Evolutionary conservation across 2,113 vertebrate species (phyloP).

Genomic region (Phylloscopus trochilus): DNA sequence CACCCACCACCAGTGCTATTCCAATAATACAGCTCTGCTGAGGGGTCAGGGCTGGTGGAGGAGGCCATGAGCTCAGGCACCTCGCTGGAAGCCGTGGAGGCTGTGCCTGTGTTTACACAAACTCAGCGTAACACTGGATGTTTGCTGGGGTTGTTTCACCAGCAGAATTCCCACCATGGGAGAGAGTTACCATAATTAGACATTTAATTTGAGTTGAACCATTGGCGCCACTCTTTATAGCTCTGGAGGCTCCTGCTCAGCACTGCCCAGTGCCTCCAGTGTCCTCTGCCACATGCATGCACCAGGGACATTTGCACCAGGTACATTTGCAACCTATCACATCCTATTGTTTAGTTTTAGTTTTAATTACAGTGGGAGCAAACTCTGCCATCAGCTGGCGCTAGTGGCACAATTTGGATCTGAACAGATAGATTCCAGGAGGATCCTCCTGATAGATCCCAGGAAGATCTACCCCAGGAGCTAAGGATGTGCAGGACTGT

Average conservation of each 20-base stretch:
- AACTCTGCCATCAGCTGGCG: background rate
- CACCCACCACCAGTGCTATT: too few relatives aligned
- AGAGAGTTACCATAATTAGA: background rate
- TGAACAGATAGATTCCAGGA: background rate
- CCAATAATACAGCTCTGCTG: background rate
- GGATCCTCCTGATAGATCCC: background rate
- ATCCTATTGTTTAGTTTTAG: background rate
- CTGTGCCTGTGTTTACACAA: background rate
- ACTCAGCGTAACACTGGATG: fast-evolving
- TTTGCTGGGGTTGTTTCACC: background rate
- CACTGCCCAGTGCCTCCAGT: background rate
- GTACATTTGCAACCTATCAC: background rate
- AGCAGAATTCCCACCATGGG: background rate
- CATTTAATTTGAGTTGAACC: background rate
- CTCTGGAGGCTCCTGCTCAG: background rate
- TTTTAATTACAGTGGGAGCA: background rate
- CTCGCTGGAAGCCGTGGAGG: background rate
- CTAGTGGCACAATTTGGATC: background rate
- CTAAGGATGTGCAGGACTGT: background rate
- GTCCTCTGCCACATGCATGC: background rate
- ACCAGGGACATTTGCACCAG: background rate
- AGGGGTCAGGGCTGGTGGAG: background rate
- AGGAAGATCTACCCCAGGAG: background rate
- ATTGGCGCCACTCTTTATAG: background rate
- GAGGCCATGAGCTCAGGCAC: background rate